Base-by-base conservation (phyloP, 2,888 invertebrate species). In the Drosophila phalerata region DNA sequence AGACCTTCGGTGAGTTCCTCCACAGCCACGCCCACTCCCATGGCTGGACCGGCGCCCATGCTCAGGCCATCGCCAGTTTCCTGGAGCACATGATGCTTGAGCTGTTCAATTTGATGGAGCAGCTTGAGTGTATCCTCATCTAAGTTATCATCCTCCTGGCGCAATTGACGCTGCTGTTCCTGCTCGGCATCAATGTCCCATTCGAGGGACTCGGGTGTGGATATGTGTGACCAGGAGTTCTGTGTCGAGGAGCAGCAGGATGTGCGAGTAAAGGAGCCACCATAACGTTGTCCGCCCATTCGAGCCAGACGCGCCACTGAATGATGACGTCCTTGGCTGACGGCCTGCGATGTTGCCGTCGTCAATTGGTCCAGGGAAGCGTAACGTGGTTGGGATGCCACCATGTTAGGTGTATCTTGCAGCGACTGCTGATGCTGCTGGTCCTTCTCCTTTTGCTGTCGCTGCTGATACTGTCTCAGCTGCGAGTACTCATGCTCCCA, bases 161-260 rank as follows among this genome's bases (percentile, higher is more conserved):
- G 90, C 62, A 92, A 61, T 60, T 91, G 91, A 0, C 90, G 88
- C 57, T 92, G 91, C 61, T 92, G 92, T 37, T 86, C 87, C 40
- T 87, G 89, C 51, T 93, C 92, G 19, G 92, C 93, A 53, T 94
- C 94, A 3, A 94, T 94, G 88, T 95, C 95, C 95, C 95, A 95
- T 91, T 95, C 95, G 49, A 95, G 92, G 3, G 95, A 95, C 85
- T 95, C 94, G 5, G 95, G 95, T 9, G 95, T 95, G 1, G 95
- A 94, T 42, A 94, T 94, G 78, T 94, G 93, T 0, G 95, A 95
- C 94, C 94, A 95, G 70, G 93, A 94, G 10, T 93, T 92, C 45
- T 90, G 91, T 19, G 92, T 90, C 85, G 83, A 93, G 81, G 85
- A 93, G 88, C 88, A 93, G 89, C 92, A 93, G 82, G 86, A 93